Evolutionary conservation across 92 coral and sea anemone species (phyloP).

Genomic region (Muricea muricata): DNA sequence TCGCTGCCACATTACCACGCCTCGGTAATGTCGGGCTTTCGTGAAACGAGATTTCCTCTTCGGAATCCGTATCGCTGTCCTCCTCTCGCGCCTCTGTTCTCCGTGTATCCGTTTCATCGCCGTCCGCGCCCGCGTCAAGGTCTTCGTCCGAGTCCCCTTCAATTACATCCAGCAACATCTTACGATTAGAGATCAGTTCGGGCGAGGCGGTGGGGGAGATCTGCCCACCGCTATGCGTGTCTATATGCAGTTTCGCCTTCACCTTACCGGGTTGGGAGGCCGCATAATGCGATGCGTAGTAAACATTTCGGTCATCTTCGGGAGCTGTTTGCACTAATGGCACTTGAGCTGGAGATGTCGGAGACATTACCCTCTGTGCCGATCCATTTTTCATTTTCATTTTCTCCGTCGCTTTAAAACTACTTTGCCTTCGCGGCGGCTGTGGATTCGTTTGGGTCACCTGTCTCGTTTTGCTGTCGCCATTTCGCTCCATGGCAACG

Average conservation of each 20-base stretch:
- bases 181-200: slow-evolving; percentile 43
- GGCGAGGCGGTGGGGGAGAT: slow-evolving; percentile 33
- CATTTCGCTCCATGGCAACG: slow-evolving; percentile 12
- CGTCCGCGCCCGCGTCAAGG: slow-evolving; percentile 34
- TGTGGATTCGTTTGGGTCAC: slow-evolving; percentile 1
- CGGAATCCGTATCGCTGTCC: slow-evolving; percentile 39
- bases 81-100: not conserved
- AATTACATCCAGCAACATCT: slow-evolving; percentile 44
- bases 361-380: slow-evolving; percentile 40
- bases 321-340: slow-evolving; percentile 58
- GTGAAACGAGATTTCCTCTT: slow-evolving; percentile 32
- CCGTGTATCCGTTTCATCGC: not conserved
- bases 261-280: slow-evolving; percentile 61
- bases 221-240: slow-evolving; percentile 33
- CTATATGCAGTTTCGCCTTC: slow-evolving; percentile 56
- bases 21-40: slow-evolving; percentile 64
- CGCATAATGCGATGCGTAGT: slow-evolving; percentile 70
- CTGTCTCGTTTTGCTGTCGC: not conserved
- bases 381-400: not conserved
- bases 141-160: slow-evolving; percentile 43
- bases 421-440: slow-evolving; percentile 79
- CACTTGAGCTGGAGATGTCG: slow-evolving; percentile 38
- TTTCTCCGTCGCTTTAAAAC: slow-evolving; percentile 70
- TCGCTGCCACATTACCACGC: slow-evolving; percentile 88
- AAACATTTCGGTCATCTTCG: slow-evolving; percentile 68